phyloP scores from a whole-genome alignment of 2,113 vertebrate species.

The Mesitornis unicolor region DNA sequence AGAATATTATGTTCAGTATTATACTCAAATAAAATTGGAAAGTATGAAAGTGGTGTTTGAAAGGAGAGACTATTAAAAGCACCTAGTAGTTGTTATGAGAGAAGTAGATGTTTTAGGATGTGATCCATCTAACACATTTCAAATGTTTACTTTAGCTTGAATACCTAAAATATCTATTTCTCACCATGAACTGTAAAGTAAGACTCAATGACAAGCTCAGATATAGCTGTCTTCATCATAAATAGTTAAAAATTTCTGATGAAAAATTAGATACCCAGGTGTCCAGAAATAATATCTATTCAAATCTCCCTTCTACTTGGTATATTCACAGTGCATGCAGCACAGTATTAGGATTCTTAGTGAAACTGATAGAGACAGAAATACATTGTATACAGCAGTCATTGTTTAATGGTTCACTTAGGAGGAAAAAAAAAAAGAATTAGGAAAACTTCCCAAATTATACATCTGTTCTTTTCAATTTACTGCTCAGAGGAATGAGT shows the following conservation, averaged over 20 bases:
- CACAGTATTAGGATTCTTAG: background rate
- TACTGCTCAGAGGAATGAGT: background rate
- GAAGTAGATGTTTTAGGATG: background rate
- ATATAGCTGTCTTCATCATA: background rate
- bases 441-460: background rate
- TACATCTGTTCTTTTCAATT: constrained; percentile 25
- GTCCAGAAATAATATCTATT: background rate
- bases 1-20: background rate
- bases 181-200: background rate
- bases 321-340: background rate
- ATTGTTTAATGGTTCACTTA: background rate
- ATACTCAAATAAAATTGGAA: background rate
- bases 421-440: background rate
- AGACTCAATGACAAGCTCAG: background rate
- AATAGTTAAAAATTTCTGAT: background rate
- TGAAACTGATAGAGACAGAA: background rate
- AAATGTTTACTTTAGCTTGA: background rate
- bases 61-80: background rate
- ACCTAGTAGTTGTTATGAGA: background rate
- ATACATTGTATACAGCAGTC: background rate
- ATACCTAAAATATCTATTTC: background rate
- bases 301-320: background rate
- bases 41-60: background rate
- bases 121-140: background rate
- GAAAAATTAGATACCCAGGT: background rate